Percentiles rank a stretch among this genome's conserved stretches.
phyloP scores from a whole-genome alignment of 2,113 vertebrate species.

The Gorilla gorilla region DNA sequence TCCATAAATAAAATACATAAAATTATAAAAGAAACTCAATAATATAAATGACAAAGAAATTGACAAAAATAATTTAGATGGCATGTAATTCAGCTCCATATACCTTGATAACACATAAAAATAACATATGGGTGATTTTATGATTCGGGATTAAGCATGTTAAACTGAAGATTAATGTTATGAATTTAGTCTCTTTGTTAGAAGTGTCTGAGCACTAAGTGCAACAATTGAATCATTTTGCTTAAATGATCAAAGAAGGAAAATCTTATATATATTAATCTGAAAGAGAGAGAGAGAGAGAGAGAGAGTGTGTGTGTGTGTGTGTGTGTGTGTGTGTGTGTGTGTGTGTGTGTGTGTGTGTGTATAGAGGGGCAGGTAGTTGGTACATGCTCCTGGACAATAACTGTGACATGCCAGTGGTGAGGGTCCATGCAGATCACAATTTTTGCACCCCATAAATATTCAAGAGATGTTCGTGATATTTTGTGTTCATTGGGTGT shows the following conservation, averaged over 20 bases:
- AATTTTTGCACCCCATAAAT: not conserved
- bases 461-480: not conserved
- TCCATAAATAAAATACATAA: not conserved
- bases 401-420: not conserved
- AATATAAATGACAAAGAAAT: too few species aligned
- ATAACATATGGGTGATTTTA: not conserved
- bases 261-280: not conserved
- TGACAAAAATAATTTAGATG: not conserved
- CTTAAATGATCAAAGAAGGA: not conserved
- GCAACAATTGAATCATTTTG: not conserved
- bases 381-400: not conserved
- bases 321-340: not conserved
- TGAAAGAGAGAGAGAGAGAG: not conserved
- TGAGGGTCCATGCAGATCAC: not conserved
- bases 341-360: too few species aligned
- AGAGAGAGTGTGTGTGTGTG: not conserved
- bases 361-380: fast-evolving
- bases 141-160: not conserved
- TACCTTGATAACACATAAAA: not conserved
- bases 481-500: not conserved
- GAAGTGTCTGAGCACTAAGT: not conserved
- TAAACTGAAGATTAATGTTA: not conserved
- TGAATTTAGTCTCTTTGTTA: not conserved
- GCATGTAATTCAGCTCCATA: not conserved
- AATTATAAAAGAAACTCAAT: not conserved